Evolutionary conservation across 2,797 vertebrate genomes (phyloP), one percentile per base, ranked within the genome.

Genomic region (Lagorchestes hirsutus): DNA sequence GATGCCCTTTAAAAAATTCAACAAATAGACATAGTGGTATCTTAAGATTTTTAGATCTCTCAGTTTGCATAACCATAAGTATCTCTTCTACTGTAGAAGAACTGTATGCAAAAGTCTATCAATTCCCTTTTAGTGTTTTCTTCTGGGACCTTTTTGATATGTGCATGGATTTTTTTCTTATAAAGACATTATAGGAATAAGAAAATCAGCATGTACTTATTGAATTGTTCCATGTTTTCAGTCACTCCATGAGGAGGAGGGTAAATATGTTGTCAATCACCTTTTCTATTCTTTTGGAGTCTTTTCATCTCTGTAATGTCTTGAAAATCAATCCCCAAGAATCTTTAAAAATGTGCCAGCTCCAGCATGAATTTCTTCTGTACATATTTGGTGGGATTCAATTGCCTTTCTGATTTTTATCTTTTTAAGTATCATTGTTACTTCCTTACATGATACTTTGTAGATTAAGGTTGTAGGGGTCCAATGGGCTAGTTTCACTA

Each of bases 181-280:
- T 87, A 12, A 87, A 87, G 40, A 87, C 40, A 87, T 82, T 46
- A 82, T 12, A 87, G 40, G 27, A 87, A 87, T 87, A 50, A 87
- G 74, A 87, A 87, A 87, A 34, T 87, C 40, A 87, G 74, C 74
- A 87, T 27, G 46, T 40, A 87, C 40, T 50, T 50, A 87, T 40
- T 50, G 74, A 87, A 87, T 87, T 87, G 40, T 87, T 87, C 74
- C 74, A 87, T 87, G 74, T 50, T 87, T 87, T 87, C 74, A 87
- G 40, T 87, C 40, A 87, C 24, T 46, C 74, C 50, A 9, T 87
- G 40, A 10, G 40, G 9, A 87, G n/a, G 67, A 82, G 22, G 18
- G 22, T 82, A 82, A 82, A 82, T 82, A 24, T 40, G 11, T 46
- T 40, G 40, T 82, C 67, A 82, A 46, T 82, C n/a, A 82, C 46